Base-by-base conservation (phyloP, 2,113 vertebrate genomes). In the Bombycilla garrulus region DNA sequence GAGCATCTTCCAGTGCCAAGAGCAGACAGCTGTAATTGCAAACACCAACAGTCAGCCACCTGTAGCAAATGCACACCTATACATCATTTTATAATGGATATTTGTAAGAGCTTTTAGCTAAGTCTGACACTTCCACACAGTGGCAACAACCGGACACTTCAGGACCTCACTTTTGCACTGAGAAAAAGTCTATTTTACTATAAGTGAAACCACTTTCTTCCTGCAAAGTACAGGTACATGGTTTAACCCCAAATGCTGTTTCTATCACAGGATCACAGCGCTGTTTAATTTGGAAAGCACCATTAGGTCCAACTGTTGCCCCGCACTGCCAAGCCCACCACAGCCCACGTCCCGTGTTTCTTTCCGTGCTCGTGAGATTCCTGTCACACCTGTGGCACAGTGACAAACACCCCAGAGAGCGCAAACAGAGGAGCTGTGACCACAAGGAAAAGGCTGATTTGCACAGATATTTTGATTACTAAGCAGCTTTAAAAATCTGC, bases 401-500 rank as follows among this genome's bases (percentile, higher is more conserved):
- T 13, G 74, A 86, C 74, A 88, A 80, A 81, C 35, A 9, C 48
- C 36, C 35, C 80, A 71, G 15, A 1, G 29, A 71, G 33, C 44
- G 36, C 65, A 15, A 54, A 18, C 22, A 86, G 28, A 83, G 79
- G 35, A 88, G 69, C 56, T 92, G 66, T 8, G 61, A 45, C 53
- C 79, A 61, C 79, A 70, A 81, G 71, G 53, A 69, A 81, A 64
- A 73, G 58, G 66, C 57, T 86, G 77, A 65, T 82, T 72, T 82
- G 62, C 71, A 85, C 45, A 57, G 79, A 44, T 53, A 88, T 83
- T 92, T 74, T 92, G 87, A 92, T 90, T 94, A 90, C 80, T 79
- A 92, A 86, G 93, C 92, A 86, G 79, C 69, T 93, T 94, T 81
- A 71, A 74, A 96, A 86, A 92, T 88, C 79, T 65, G 44, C 60